Evolutionary conservation across 2,888 invertebrate genomes (phyloP).

Genomic region (Chironomus tentans): DNA sequence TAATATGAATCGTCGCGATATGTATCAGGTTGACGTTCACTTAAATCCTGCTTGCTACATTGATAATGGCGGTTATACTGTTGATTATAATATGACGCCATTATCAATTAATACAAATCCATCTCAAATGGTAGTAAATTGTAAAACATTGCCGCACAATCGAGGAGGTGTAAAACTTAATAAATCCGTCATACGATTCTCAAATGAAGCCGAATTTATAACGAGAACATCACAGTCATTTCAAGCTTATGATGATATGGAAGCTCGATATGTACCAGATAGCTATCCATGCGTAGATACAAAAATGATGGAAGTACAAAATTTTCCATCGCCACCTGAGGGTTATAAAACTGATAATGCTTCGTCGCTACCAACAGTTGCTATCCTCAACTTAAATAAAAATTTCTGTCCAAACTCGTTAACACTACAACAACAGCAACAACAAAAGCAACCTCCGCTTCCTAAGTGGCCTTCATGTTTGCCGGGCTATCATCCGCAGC

Average conservation of each 20-base stretch:
- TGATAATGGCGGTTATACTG: conserved; percentile 68
- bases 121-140: conserved; percentile 36
- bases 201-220: conserved; percentile 57
- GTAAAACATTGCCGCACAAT: conserved; percentile 67
- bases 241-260: conserved; percentile 45
- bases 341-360: conserved; percentile 49
- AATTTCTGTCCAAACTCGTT: conserved; percentile 32
- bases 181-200: conserved; percentile 46
- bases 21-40: conserved; percentile 56
- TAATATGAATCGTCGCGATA: conserved; percentile 41
- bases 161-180: conserved; percentile 49
- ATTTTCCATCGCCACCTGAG: conserved; percentile 60
- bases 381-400: conserved; percentile 6
- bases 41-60: conserved; percentile 67
- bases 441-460: conserved; percentile 34
- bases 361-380: conserved; percentile 40
- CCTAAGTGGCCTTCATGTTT: conserved; percentile 48
- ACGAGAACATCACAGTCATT: conserved; percentile 46
- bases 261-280: conserved; percentile 60
- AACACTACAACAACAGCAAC: conserved; percentile 28
- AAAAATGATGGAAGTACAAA: conserved; percentile 43
- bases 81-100: conserved; percentile 61
- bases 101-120: conserved; percentile 33
- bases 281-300: conserved; percentile 58
- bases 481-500: conserved; percentile 42